Conservation (phyloP, 1,140 invertebrate genomes). For the Achatina immaculata region DNA sequence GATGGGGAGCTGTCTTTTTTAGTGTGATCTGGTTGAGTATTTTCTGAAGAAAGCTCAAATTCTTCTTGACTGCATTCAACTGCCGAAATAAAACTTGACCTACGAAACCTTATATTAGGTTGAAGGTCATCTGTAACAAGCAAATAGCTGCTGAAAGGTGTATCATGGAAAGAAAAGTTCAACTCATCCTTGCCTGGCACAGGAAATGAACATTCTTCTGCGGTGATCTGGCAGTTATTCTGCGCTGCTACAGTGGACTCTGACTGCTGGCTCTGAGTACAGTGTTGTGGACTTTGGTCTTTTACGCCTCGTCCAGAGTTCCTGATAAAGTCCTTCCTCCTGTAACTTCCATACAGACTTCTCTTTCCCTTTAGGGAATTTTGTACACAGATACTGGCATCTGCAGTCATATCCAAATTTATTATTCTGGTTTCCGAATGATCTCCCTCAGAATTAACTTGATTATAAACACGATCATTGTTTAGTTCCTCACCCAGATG, state of each 20-base stretch:
- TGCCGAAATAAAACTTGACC: slow-evolving; percentile 32
- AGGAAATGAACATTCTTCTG: no score
- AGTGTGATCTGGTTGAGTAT: neutral
- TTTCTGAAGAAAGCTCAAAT: neutral
- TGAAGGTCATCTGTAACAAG: neutral
- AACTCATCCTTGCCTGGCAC: no score
- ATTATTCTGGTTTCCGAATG: neutral
- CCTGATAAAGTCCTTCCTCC: slow-evolving; percentile 41
- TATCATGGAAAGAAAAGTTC: no score
- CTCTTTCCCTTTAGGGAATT: slow-evolving; percentile 27
- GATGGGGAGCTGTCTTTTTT: neutral
- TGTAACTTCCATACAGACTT: slow-evolving; percentile 40
- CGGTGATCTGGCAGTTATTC: neutral
- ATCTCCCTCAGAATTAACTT: neutral
- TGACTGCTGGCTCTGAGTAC: neutral
- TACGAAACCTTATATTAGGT: slow-evolving; percentile 13
- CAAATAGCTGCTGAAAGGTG: no score
- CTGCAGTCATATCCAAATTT: neutral
- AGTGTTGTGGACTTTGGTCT: no score
- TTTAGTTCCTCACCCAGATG: neutral
- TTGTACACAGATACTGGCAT: neutral
- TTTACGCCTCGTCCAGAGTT: slow-evolving; percentile 28
- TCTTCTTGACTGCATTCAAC: slow-evolving; percentile 32
- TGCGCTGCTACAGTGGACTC: neutral
- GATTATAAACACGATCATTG: neutral